These are phyloP conservation scores for Synanthedon andrenaeformis DNA, from an alignment of 2,888 invertebrate species.

Conservation along the genomic window DNA sequence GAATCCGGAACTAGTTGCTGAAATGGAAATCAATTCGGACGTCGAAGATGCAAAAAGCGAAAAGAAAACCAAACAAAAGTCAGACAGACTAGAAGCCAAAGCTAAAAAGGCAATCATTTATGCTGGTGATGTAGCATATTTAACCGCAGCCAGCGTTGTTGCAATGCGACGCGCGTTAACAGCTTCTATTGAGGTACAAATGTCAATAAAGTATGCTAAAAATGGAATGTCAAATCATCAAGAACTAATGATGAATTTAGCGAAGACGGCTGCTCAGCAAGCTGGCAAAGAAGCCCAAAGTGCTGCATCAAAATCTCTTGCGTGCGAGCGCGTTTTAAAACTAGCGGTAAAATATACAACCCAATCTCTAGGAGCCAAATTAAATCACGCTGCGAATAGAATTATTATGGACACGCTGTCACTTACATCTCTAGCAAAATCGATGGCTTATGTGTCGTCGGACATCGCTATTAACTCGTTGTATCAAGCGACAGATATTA, in stretches of 20 bases:
- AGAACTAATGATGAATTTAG: slow-evolving; percentile 63
- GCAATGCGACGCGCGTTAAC: slow-evolving; percentile 58
- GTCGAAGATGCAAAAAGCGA: slow-evolving; percentile 42
- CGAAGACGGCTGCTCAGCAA: slow-evolving; percentile 61
- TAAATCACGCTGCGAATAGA: slow-evolving; percentile 60
- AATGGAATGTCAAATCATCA: slow-evolving; percentile 61
- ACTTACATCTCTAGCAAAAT: slow-evolving; percentile 53
- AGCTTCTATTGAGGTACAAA: slow-evolving; percentile 59
- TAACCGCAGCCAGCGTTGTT: slow-evolving; percentile 59
- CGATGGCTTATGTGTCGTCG: slow-evolving; percentile 61
- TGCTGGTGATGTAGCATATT: slow-evolving; percentile 61
- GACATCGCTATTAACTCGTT: slow-evolving; percentile 63
- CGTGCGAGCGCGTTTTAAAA: slow-evolving; percentile 54
- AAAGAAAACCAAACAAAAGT: slow-evolving; percentile 44
- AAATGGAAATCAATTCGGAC: slow-evolving; percentile 53
- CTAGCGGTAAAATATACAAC: slow-evolving; percentile 57
- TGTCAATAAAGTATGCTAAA: slow-evolving; percentile 57
- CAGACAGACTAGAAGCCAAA: slow-evolving; percentile 50
- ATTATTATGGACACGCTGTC: slow-evolving; percentile 59
- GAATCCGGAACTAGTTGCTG: slow-evolving; percentile 45
- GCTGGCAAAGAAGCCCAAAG: slow-evolving; percentile 62
- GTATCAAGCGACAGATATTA: slow-evolving; percentile 59
- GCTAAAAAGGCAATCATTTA: slow-evolving; percentile 62
- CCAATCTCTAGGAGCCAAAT: slow-evolving; percentile 51
- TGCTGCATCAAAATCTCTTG: slow-evolving; percentile 53